Percentiles rank a stretch among this genome's conserved stretches.
phyloP scores from a whole-genome alignment of 2,888 invertebrate species.

The Lasiommata megera region DNA sequence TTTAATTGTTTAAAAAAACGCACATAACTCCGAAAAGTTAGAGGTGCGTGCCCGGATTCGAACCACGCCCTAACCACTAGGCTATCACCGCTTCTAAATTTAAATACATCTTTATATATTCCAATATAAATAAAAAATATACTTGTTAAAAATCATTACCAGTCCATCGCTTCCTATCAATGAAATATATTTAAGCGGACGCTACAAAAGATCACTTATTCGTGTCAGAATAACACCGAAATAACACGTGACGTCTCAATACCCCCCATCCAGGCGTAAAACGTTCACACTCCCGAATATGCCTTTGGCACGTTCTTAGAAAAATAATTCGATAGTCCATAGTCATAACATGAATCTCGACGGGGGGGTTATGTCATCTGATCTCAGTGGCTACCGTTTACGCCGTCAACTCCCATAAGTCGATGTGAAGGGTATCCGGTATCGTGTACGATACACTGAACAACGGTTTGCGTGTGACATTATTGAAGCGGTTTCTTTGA shows the following conservation, averaged over 20 bases:
- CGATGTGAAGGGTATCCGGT: conserved; percentile 54
- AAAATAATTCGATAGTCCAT: conserved; percentile 41
- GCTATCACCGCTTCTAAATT: no score
- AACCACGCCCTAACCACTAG: no score
- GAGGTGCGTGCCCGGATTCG: no score
- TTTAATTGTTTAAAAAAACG: no score
- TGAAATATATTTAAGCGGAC: neutral
- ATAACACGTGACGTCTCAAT: conserved; percentile 6
- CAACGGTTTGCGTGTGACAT: conserved; percentile 44
- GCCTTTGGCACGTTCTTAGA: conserved; percentile 36
- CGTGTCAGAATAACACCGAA: conserved; percentile 23
- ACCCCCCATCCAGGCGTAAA: conserved; percentile 30
- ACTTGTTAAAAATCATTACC: neutral
- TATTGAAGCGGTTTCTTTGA: conserved; percentile 1
- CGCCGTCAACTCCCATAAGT: conserved; percentile 48
- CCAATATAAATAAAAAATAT: neutral
- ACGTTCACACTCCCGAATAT: conserved; percentile 35
- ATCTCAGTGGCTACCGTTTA: conserved; percentile 69
- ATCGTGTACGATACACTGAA: conserved; percentile 62
- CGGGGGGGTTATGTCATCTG: conserved; percentile 66
- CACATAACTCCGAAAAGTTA: no score
- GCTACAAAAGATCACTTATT: conserved; percentile 1
- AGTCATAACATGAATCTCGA: conserved; percentile 37
- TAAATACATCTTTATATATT: no score
- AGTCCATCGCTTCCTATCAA: conserved; percentile 17